Evolutionary conservation across 2,888 invertebrate species (phyloP).

Genomic region (Hydrotaea diabolus): DNA sequence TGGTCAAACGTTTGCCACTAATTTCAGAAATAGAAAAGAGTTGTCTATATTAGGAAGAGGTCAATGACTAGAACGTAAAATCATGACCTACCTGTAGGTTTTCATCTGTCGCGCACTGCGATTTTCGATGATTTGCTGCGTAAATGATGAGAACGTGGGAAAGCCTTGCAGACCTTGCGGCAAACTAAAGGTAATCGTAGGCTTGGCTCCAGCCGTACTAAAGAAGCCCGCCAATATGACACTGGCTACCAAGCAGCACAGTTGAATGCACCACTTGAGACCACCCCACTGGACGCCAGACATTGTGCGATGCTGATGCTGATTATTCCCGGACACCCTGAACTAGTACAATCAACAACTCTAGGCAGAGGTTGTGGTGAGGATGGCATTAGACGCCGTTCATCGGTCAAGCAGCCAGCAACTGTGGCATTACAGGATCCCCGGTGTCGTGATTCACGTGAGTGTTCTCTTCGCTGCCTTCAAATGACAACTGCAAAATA

Average conservation of each 20-base stretch:
- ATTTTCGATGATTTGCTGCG: slow-evolving; percentile 80
- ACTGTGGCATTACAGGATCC: neutral
- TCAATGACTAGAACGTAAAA: neutral
- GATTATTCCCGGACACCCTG: neutral
- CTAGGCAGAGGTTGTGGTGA: neutral
- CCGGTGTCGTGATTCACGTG: too few relatives aligned
- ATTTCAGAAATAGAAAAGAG: slow-evolving; percentile 12
- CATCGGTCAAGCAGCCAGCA: neutral
- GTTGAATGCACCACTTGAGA: slow-evolving; percentile 73
- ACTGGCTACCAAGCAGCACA: slow-evolving; percentile 74
- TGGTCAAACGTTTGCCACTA: slow-evolving; percentile 85
- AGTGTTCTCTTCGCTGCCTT: neutral
- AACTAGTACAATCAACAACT: neutral
- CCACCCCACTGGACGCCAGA: neutral
- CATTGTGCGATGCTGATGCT: slow-evolving; percentile 15
- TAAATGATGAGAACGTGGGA: slow-evolving; percentile 79
- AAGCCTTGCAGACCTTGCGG: slow-evolving; percentile 78
- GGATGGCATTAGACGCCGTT: neutral
- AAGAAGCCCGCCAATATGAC: slow-evolving; percentile 75
- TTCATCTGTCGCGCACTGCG: slow-evolving; percentile 80
- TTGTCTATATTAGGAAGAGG: neutral
- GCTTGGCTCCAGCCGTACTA: slow-evolving; percentile 78
- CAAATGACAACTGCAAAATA: neutral
- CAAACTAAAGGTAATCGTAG: slow-evolving; percentile 78
- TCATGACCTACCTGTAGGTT: slow-evolving; percentile 78